Conservation (phyloP, 2,113 vertebrate species). For the Cynopterus brachyotis region DNA sequence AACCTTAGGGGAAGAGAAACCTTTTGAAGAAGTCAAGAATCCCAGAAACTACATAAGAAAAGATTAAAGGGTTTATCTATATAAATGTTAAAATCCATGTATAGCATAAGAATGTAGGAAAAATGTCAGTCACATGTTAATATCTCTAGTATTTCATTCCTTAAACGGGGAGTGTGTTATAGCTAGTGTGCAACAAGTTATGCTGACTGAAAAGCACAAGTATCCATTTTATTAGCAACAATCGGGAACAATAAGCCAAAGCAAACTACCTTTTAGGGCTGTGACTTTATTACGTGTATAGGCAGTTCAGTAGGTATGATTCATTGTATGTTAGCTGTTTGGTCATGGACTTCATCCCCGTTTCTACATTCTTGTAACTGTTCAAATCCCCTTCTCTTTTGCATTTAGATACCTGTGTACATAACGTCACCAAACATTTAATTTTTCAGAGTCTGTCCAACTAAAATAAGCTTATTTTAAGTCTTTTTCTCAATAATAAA, state of each 20-base stretch:
- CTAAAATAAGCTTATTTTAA: not conserved
- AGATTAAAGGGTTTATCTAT: not conserved
- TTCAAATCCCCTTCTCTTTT: not conserved
- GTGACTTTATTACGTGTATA: not conserved
- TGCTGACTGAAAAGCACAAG: not conserved
- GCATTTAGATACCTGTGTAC: not conserved
- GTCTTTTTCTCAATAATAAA: not conserved
- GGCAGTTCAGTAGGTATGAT: not conserved
- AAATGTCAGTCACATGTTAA: not conserved
- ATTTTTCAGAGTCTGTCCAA: not conserved
- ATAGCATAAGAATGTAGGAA: not conserved
- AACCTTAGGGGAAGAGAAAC: not conserved
- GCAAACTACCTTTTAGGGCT: not conserved
- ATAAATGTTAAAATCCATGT: not conserved
- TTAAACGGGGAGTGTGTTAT: not conserved
- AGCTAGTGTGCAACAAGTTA: not conserved
- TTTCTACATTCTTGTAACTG: not conserved
- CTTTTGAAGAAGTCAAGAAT: not conserved
- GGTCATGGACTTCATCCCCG: not conserved
- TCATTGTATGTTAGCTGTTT: not conserved
- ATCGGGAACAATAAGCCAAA: not conserved
- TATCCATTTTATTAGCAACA: not conserved
- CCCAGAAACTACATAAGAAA: not conserved
- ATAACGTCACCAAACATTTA: not conserved
- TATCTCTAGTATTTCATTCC: not conserved